phyloP scores from a whole-genome alignment of 2,113 vertebrate species.

The Lates calcarifer region DNA sequence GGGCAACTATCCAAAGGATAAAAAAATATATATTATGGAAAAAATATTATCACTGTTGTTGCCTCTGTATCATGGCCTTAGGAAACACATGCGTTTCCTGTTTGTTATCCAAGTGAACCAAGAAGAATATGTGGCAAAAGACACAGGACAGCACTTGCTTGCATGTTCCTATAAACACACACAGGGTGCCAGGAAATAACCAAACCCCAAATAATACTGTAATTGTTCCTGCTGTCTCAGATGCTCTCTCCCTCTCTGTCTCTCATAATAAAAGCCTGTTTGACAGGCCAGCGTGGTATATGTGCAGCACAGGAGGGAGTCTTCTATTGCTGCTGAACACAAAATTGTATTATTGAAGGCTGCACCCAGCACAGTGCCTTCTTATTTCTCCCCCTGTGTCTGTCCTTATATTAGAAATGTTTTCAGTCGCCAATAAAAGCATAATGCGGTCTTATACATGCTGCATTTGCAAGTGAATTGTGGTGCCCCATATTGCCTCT shows the following conservation, averaged over 20 bases:
- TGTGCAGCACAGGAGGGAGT: constrained; percentile 70
- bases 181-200: constrained; percentile 64
- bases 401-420: constrained; percentile 80
- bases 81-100: constrained; percentile 30
- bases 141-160: constrained; percentile 33
- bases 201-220: constrained; percentile 66
- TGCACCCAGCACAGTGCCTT: constrained; percentile 62
- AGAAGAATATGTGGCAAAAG: constrained; percentile 48
- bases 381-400: constrained; percentile 61
- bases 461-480: constrained; percentile 84
- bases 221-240: constrained; percentile 67
- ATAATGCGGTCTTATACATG: constrained; percentile 76
- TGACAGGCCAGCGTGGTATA: constrained; percentile 64
- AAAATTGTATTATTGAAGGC: constrained; percentile 77
- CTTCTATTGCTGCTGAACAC: constrained; percentile 65
- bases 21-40: background rate
- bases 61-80: constrained; percentile 14
- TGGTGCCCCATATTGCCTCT: constrained; percentile 74
- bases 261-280: constrained; percentile 75
- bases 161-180: constrained; percentile 45
- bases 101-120: constrained; percentile 53
- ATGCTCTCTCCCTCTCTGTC: constrained; percentile 59
- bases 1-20: background rate
- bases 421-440: constrained; percentile 79
- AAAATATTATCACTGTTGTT: constrained; percentile 8